Conservation (phyloP, 2,113 vertebrate species). For the Calidris pugnax region DNA sequence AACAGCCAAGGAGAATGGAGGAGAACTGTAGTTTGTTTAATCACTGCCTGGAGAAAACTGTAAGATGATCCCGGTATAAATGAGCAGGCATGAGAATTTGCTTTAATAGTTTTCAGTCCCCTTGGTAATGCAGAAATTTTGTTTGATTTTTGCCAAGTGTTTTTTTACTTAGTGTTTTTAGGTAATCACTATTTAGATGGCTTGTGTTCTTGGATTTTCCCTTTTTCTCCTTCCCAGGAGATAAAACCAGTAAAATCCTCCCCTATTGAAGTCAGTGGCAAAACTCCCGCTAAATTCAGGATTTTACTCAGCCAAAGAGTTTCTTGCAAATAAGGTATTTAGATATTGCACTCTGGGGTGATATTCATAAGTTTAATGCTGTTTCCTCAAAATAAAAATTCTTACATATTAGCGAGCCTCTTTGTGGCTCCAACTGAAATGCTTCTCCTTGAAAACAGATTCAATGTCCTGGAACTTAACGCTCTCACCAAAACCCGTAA, state of each 20-base stretch:
- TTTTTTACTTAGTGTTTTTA: conserved; percentile 5
- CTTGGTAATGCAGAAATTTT: conserved; percentile 28
- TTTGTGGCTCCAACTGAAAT: background rate
- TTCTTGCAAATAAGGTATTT: conserved; percentile 53
- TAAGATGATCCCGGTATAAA: conserved; percentile 39
- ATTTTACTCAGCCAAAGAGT: conserved; percentile 5
- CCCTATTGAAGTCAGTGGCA: conserved; percentile 10
- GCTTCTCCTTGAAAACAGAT: background rate
- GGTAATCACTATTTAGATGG: conserved; percentile 31
- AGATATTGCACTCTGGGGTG: conserved; percentile 30
- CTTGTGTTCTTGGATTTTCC: conserved; percentile 27
- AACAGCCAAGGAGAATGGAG: background rate
- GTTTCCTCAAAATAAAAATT: conserved; percentile 45
- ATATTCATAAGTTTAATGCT: conserved; percentile 30
- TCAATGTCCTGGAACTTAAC: background rate
- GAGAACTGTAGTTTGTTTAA: conserved; percentile 27
- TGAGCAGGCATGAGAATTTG: conserved; percentile 9
- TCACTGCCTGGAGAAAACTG: conserved; percentile 51
- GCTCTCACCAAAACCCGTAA: background rate
- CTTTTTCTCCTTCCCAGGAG: conserved; percentile 17
- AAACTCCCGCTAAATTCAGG: conserved; percentile 29
- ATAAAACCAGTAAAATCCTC: conserved; percentile 35
- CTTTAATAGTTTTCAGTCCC: conserved; percentile 40
- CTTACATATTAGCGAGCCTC: background rate
- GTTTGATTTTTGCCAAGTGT: conserved; percentile 25